Conservation (phyloP, 1,140 invertebrate species). For the Hestina assimilis region DNA sequence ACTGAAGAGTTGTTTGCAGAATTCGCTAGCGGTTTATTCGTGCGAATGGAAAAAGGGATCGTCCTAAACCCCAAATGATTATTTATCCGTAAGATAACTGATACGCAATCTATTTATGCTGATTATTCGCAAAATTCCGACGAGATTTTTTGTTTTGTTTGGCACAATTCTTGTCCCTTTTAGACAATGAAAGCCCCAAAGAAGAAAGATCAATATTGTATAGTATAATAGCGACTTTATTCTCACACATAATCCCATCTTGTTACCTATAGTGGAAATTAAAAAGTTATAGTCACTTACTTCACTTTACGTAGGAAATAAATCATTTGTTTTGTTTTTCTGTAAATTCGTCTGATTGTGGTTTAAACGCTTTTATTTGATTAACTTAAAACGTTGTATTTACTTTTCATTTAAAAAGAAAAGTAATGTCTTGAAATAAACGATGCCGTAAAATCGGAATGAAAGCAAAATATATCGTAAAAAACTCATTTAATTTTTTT, state of each 20-base stretch:
- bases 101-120: background rate
- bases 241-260: too few species aligned
- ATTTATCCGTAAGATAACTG: background rate
- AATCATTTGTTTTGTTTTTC: too few species aligned
- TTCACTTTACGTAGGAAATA: too few species aligned
- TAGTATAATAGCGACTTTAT: too few species aligned
- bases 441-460: conserved; percentile 27
- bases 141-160: too few species aligned
- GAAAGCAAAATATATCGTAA: conserved; percentile 32
- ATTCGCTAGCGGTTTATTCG: conserved; percentile 1
- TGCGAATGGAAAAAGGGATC: background rate
- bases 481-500: conserved; percentile 27
- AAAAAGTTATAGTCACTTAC: too few species aligned
- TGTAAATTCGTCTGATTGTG: too few species aligned
- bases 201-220: too few species aligned
- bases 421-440: conserved; percentile 20
- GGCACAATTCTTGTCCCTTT: too few species aligned
- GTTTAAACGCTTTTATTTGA: background rate
- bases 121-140: too few species aligned
- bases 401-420: conserved; percentile 18
- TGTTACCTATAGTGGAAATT: too few species aligned
- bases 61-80: background rate
- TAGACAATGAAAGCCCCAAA: too few species aligned
- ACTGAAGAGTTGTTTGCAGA: background rate
- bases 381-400: conserved; percentile 5